phyloP scores from a whole-genome alignment of 2,113 vertebrate genomes.

The Sebastes schlegelii region DNA sequence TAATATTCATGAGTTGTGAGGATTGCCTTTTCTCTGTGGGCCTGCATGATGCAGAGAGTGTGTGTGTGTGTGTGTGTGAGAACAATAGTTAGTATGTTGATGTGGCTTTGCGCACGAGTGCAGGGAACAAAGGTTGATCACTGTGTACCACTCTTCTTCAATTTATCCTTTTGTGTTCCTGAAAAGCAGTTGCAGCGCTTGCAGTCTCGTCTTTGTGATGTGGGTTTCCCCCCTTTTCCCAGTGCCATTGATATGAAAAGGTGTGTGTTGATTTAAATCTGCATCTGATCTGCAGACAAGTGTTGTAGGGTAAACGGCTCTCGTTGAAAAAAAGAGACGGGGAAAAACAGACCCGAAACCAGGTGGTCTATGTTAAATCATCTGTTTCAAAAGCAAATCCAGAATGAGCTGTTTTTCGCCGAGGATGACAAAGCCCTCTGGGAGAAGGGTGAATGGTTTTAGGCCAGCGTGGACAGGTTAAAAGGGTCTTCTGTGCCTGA shows the following conservation, averaged over 20 bases:
- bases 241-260: conserved; percentile 22
- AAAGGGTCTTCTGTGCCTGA: conserved; percentile 64
- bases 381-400: conserved; percentile 37
- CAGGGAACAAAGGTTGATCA: conserved; percentile 57
- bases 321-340: conserved; percentile 22
- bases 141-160: conserved; percentile 38
- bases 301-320: conserved; percentile 11
- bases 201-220: conserved; percentile 1
- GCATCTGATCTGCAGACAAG: conserved; percentile 30
- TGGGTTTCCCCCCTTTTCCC: conserved; percentile 1
- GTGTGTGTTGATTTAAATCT: conserved; percentile 41
- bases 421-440: conserved; percentile 23
- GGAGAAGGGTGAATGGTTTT: conserved; percentile 17
- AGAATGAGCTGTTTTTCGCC: conserved; percentile 28
- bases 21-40: conserved; percentile 64
- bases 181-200: conserved; percentile 48
- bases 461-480: conserved; percentile 57
- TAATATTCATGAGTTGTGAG: conserved; percentile 81
- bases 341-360: conserved; percentile 34
- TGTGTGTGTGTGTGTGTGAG: conserved; percentile 25
- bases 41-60: conserved; percentile 43
- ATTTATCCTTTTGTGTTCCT: conserved; percentile 61
- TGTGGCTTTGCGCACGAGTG: conserved; percentile 6
- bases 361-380: conserved; percentile 39
- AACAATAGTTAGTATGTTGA: neutral